Evolutionary conservation across 2,797 vertebrate genomes (phyloP), one percentile per base, ranked within the genome.

Genomic region (Galagoides demidoff): DNA sequence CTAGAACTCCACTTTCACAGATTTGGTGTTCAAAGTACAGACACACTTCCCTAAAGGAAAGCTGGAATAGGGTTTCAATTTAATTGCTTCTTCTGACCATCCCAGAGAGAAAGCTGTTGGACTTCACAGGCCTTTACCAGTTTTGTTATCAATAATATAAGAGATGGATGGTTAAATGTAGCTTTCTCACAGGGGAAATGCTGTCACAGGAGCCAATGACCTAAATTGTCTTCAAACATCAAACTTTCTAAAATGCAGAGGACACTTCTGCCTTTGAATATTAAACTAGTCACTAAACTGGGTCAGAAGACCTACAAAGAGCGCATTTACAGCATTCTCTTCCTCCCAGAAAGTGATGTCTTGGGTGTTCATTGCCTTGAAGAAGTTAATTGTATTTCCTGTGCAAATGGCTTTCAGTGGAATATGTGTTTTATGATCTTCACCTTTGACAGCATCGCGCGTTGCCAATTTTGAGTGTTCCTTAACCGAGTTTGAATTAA

Each of bases 141-240:
- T 95, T 95, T 92, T 37, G 11, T 86, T 96, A 94, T 97, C 95
- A 97, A 95, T 97, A 94, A 97, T 96, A 96, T 20, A 98, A 96
- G 82, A 96, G 70, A 76, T 49, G 29, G 85, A 94, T 77, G 84
- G 66, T 95, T 92, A 83, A 94, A 96, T 92, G 87, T 59, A 66
- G 74, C 45, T 95, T 97, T 86, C 77, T 95, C 95, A 92, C 63
- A 29, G 66, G 89, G 84, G 64, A 97, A 95, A 90, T 83, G 49
- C 95, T 97, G 95, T 96, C 94, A 96, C 64, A 90, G 49, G 74
- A 95, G 70, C 86, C 92, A 93, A 31, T 96, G 96, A 95, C 96
- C 95, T 97, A 97, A 97, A 97, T 97, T 97, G 92, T 93, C 82
- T 96, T 97, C 37, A 73, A 97, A 85, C 59, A 81, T 97, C 20